Base-by-base conservation (phyloP, 2,113 vertebrate species). In the Scartelaos histophorus region DNA sequence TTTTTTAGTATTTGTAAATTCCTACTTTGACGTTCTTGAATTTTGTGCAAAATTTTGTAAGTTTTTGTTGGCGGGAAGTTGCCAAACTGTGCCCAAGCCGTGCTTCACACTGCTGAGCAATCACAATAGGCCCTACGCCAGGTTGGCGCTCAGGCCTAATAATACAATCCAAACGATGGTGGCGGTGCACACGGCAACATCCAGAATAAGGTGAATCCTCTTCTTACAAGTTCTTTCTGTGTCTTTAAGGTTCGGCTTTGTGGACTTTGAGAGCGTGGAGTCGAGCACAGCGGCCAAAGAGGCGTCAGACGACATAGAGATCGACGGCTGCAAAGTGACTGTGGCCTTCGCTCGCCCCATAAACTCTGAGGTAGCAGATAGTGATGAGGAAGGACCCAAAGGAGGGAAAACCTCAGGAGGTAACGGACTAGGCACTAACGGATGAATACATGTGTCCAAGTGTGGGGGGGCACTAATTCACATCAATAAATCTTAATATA, bases 301-400 rank as follows among this genome's bases (percentile, higher is more conserved):
- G 34, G 92, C 94, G 53, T 97, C 98, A 95, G 93, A 96, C 60
- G 94, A 97, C 19, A 94, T 96, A 5, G 94, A 97, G 90, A 96
- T 98, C 0, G 95, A 98, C 19, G 97, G 97, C 74, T 94, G 91
- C 85, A 96, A 92, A 93, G 95, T 99, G 65, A 95, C 85, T 2
- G 90, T 98, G 12, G 95, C 95, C 73, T 98, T 93, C 58, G 96
- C 97, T 70, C 94, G 91, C 74, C 89, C 93, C 1, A 95, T 95
- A 66, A 38, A 11, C 35, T 21, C 38, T 2, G n/a, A 62, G 60
- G 16, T 1, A 1, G 13, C 5, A 7, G 29, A 35, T 29, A 34
- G 25, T 0, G 67, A 71, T 9, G 82, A 79, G 0, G 38, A 75
- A 0, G 45, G 74, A 62, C 21, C 22, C 24, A 72, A 51, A 29